Evolutionary conservation across 2,113 vertebrate species (phyloP).

Genomic region (Daboia siamensis): DNA sequence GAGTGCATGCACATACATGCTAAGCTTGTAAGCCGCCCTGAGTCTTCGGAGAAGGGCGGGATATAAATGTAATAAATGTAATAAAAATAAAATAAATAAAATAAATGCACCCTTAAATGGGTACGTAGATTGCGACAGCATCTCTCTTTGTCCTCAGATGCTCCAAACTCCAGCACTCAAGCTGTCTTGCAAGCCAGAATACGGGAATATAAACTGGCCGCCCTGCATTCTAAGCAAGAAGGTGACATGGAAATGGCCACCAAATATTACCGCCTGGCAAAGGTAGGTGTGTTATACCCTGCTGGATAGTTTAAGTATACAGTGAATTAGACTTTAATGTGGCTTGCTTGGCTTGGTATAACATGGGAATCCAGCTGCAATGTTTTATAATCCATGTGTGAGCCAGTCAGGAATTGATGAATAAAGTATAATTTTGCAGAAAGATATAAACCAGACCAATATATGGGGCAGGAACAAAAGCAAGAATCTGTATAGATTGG

Average conservation of each 20-base stretch:
- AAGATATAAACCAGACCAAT: background rate
- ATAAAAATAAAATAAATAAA: too few relatives aligned
- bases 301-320: background rate
- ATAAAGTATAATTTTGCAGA: background rate
- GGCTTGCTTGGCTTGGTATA: background rate
- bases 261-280: constrained; percentile 75
- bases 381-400: background rate
- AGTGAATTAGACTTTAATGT: background rate
- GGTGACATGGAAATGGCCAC: constrained; percentile 73
- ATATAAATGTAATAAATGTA: too few relatives aligned
- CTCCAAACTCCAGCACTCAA: constrained; percentile 53
- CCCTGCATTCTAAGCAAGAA: constrained; percentile 80
- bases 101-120: background rate
- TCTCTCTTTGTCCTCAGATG: constrained; percentile 14
- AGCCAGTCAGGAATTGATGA: background rate
- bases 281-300: constrained; percentile 65
- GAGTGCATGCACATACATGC: background rate
- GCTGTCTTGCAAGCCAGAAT: constrained; percentile 74
- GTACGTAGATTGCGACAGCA: background rate
- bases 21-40: too few relatives aligned
- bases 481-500: background rate
- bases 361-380: background rate
- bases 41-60: too few relatives aligned
- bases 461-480: background rate
- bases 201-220: constrained; percentile 83